Conservation (phyloP, 2,113 vertebrate genomes). For the Podarcis cretensis region DNA sequence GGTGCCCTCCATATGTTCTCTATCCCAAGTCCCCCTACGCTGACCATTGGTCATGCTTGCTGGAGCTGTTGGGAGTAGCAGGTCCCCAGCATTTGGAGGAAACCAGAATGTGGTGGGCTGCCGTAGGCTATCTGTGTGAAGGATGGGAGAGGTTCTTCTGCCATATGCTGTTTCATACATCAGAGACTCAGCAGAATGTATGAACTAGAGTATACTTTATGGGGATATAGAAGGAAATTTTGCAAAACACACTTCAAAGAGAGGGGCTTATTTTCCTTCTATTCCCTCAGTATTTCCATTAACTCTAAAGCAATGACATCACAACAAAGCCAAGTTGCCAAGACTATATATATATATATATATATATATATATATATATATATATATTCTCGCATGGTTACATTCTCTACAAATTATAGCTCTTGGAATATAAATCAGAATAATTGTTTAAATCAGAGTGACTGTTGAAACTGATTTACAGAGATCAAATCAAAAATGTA, state of each 20-base stretch:
- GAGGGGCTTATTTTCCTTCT: constrained; percentile 63
- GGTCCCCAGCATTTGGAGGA: background rate
- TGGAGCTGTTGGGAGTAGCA: background rate
- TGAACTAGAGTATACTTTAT: constrained; percentile 39
- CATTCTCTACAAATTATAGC: constrained; percentile 85
- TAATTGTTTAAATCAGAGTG: constrained; percentile 85
- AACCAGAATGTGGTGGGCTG: background rate
- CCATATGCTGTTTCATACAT: background rate
- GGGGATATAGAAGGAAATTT: constrained; percentile 41
- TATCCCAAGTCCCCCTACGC: background rate
- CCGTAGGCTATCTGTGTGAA: no score
- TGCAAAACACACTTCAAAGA: constrained; percentile 62
- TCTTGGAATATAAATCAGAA: constrained; percentile 85
- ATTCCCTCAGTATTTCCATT: constrained; percentile 73
- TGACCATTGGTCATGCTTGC: background rate
- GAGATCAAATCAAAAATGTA: constrained; percentile 84
- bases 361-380: constrained; percentile 54
- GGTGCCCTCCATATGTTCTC: background rate
- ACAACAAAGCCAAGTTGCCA: constrained; percentile 81
- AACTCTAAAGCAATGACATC: constrained; percentile 79
- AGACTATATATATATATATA: constrained; percentile 48
- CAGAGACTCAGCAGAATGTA: background rate
- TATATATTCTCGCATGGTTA: constrained; percentile 83
- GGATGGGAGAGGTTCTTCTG: background rate
- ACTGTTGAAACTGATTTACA: constrained; percentile 86